phyloP scores from a whole-genome alignment of 2,888 invertebrate species.

The Mesorhabditis sp. region DNA sequence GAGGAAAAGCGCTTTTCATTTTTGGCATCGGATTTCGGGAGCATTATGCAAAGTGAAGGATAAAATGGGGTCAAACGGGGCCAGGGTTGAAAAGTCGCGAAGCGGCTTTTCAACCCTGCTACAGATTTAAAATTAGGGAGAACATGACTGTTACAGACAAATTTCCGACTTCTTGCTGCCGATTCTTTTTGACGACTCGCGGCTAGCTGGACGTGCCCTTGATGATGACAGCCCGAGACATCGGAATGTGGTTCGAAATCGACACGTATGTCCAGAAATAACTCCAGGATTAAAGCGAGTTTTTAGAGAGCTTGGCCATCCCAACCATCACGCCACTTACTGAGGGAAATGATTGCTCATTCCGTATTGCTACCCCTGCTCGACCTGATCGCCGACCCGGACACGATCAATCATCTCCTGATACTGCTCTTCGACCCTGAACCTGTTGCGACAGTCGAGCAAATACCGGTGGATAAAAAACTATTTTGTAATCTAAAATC shows the following conservation, averaged over 20 bases:
- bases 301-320: conserved; percentile 43
- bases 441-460: neutral
- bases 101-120: too few species aligned
- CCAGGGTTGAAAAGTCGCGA: too few species aligned
- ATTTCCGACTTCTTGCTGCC: conserved; percentile 48
- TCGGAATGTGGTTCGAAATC: conserved; percentile 5
- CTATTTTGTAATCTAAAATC: neutral
- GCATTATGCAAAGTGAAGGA: too few species aligned
- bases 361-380: conserved; percentile 46
- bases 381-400: conserved; percentile 53
- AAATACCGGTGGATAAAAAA: too few species aligned
- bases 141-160: neutral
- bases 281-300: conserved; percentile 7
- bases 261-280: conserved; percentile 7
- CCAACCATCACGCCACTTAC: conserved; percentile 44
- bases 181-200: conserved; percentile 43
- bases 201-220: conserved; percentile 45
- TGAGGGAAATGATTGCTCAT: conserved; percentile 50
- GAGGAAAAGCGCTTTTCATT: too few species aligned
- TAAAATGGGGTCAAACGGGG: too few species aligned
- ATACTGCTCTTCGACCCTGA: conserved; percentile 33
- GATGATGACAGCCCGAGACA: conserved; percentile 30
- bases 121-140: too few species aligned
- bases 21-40: too few species aligned
- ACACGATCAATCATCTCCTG: conserved; percentile 50